Base-by-base conservation (phyloP, 2,797 vertebrate species). In the Cichlasoma orientale region DNA sequence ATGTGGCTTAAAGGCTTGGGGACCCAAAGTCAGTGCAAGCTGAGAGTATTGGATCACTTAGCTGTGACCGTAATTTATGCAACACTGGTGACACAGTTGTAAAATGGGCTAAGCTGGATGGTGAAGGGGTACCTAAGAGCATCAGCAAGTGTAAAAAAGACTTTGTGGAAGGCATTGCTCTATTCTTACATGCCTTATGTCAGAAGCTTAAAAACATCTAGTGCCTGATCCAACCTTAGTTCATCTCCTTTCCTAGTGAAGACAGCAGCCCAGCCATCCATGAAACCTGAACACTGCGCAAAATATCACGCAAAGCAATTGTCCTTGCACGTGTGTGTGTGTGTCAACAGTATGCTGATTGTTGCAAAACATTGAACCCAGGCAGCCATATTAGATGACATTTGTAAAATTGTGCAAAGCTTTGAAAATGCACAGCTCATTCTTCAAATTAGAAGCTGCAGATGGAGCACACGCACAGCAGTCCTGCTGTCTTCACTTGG, bases 1-100 rank as follows among this genome's bases (percentile, higher is more conserved):
- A 50, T 50, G 44, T 50, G 44, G 44, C 63, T 68, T 68, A 8
- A 31, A 47, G 63, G 11, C 25, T 87, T 86, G 19, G 13, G 18
- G n/a, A 82, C 38, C 66, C 53, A 71, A 75, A 81, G 69, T 78
- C 80, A 83, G 59, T 31, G 31, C 29, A 41, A 16, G 38, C 70
- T 86, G 21, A 38, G 8, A 13, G 16, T 16, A 70, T 14, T 55
- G 41, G 59, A n/a, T 78, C 36, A 18, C 50, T 54, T 13, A 52
- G 27, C 55, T 23, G 57, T 71, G 70, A 83, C 56, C 61, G 63
- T 59, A 33, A 58, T 29, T 36, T 72, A 55, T 75, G 66, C 31
- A 55, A 70, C 52, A 57, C 41, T 23, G n/a, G 6, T 73, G 79
- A 74, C 80, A 79, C 18, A 23, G 6, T 72, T 83, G 54, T 44